phyloP scores from a whole-genome alignment of 2,797 vertebrate genomes.

The Pipistrellus pygmaeus region DNA sequence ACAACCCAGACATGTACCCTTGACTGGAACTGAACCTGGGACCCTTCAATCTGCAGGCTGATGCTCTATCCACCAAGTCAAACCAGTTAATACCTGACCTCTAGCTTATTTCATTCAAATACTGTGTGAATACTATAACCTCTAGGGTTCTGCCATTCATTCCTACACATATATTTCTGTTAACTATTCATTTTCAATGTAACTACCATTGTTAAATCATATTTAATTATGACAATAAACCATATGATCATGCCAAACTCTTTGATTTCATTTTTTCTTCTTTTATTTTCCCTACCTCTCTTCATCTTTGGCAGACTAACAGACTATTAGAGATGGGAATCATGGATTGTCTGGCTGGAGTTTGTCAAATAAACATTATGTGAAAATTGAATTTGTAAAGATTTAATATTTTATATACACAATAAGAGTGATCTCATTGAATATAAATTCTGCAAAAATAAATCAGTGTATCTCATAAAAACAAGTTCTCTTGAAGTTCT shows the following conservation, averaged over 20 bases:
- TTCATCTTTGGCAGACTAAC: neutral
- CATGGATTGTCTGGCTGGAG: neutral
- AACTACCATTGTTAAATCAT: neutral
- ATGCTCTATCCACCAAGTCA: no score
- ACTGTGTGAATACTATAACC: neutral
- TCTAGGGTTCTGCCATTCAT: neutral
- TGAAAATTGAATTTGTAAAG: neutral
- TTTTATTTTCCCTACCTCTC: neutral
- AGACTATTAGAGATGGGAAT: neutral
- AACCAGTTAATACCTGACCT: no score
- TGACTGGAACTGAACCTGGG: no score
- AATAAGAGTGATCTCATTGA: neutral
- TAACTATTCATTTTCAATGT: neutral
- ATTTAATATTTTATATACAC: neutral
- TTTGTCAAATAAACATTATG: neutral
- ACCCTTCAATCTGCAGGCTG: no score
- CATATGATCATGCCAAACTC: neutral
- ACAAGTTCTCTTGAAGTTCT: neutral
- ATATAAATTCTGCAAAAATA: slow-evolving; percentile 35
- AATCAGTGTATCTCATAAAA: neutral
- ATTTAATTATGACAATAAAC: neutral
- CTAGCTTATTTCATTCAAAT: neutral
- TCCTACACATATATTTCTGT: neutral
- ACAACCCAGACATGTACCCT: no score
- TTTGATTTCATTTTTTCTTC: neutral